Percentiles rank a stretch among this genome's conserved stretches.
Evolutionary conservation across 2,888 invertebrate genomes (phyloP).

Genomic region (Tigriopus californicus): DNA sequence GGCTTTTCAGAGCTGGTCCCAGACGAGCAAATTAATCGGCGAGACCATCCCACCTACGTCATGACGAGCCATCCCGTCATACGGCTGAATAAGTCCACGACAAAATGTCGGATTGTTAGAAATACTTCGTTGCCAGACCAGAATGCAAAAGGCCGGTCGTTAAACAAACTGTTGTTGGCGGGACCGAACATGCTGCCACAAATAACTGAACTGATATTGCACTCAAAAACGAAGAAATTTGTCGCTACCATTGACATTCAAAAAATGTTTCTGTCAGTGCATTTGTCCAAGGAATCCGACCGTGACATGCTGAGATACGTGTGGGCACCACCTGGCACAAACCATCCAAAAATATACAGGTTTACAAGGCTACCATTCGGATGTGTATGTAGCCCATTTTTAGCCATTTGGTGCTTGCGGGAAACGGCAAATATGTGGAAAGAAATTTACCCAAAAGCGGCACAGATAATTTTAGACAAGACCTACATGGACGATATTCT

Average conservation of each 20-base stretch:
- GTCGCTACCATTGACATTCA: not conserved
- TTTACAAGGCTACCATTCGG: not conserved
- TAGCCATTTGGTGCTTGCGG: not conserved
- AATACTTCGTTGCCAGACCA: not conserved
- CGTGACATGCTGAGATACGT: not conserved
- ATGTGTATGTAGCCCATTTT: not conserved
- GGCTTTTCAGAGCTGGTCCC: not conserved
- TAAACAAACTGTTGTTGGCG: not conserved
- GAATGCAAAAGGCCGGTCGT: not conserved
- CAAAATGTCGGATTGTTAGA: not conserved
- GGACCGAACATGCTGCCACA: conserved; percentile 1
- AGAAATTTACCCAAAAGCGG: not conserved
- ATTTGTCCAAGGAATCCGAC: not conserved
- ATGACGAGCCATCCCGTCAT: not conserved
- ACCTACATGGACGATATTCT: not conserved
- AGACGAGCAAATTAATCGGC: not conserved
- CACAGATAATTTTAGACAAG: not conserved
- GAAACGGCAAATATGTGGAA: not conserved
- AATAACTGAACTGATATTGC: not conserved
- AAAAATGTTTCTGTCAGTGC: conserved; percentile 1
- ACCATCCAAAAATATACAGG: not conserved
- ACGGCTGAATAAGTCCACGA: not conserved
- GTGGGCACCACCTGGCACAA: not conserved
- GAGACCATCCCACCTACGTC: not conserved
- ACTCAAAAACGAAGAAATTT: not conserved